These are phyloP conservation scores for Ophion obscuratus DNA, from an alignment of 2,888 invertebrate genomes.

Conservation along the genomic window DNA sequence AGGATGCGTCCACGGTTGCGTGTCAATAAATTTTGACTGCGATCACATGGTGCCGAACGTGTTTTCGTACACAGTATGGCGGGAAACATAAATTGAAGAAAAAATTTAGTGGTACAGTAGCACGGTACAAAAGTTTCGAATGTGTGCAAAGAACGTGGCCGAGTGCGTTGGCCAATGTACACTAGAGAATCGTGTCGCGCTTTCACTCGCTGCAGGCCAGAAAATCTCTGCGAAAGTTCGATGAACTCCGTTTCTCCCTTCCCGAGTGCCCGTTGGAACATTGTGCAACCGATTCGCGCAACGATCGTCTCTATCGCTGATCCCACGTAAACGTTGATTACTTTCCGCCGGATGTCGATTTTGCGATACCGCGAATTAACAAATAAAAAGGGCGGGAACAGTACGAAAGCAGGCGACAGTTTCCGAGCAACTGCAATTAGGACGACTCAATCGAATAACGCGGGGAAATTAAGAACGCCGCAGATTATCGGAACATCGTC, in stretches of 20 bases:
- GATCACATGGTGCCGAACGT: too few species aligned
- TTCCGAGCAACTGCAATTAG: too few species aligned
- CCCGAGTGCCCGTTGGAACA: slow-evolving; percentile 30
- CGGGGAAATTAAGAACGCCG: too few species aligned
- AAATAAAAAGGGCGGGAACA: neutral
- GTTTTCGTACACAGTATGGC: neutral
- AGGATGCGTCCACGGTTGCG: too few species aligned
- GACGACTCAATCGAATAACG: too few species aligned
- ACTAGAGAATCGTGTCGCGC: slow-evolving; percentile 39
- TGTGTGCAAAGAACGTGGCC: slow-evolving; percentile 17
- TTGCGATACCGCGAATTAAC: neutral
- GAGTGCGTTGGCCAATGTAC: slow-evolving; percentile 50
- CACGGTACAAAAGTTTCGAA: neutral
- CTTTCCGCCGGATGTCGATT: neutral
- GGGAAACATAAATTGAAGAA: neutral
- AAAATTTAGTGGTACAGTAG: neutral
- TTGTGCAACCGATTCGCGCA: slow-evolving; percentile 46
- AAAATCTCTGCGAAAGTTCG: slow-evolving; percentile 44
- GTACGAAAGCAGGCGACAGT: too few species aligned
- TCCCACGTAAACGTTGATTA: neutral
- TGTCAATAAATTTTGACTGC: too few species aligned
- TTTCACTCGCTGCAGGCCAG: slow-evolving; percentile 49
- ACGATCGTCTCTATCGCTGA: slow-evolving; percentile 3
- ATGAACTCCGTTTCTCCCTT: slow-evolving; percentile 42
- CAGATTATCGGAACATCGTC: too few species aligned